Base-by-base conservation (phyloP, 2,888 invertebrate species). In the Meloe dianella region DNA sequence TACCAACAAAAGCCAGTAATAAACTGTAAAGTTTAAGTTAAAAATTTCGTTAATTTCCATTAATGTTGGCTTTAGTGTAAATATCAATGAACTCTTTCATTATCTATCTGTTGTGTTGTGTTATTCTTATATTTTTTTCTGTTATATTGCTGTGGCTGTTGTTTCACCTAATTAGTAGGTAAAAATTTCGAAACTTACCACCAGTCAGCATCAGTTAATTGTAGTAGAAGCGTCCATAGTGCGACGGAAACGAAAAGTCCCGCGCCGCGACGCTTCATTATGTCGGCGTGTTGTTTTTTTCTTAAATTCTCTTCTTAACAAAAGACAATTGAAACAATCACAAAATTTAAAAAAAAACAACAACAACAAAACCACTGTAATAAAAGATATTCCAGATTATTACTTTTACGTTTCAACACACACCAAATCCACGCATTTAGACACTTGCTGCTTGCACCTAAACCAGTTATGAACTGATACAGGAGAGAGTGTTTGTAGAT, bases 221-320 rank as follows among this genome's bases (percentile, higher is more conserved):
- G 80, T 66, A 79, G 73, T 67, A 80, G 76, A 73, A 78, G 77
- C 80, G 79, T 80, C 79, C 79, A 79, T 73, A 81, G 73, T 75
- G 78, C 79, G 79, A 80, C 79, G 79, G 78, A 77, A 75, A 76
- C 79, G 69, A 79, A 74, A 70, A 79, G 75, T 76, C 79, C 79
- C 78, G 79, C 80, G 79, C 79, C 79, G 78, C 79, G 80, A 79
- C 80, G 80, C 79, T 75, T 79, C 81, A 81, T 81, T 74, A 77
- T 79, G 79, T 2, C 70, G 74, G 73, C 71, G 10, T 68, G n/a
- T n/a, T n/a, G n/a, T n/a, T n/a, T n/a, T n/a, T n/a, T n/a, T n/a
- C n/a, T n/a, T n/a, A 60, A 2, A 12, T 22, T 12, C 3, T 24
- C 22, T 24, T 12, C 12, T 10, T 10, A 24, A 51, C 12, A 22